phyloP scores from a whole-genome alignment of 2,113 vertebrate genomes.

The Istiophorus platypterus region DNA sequence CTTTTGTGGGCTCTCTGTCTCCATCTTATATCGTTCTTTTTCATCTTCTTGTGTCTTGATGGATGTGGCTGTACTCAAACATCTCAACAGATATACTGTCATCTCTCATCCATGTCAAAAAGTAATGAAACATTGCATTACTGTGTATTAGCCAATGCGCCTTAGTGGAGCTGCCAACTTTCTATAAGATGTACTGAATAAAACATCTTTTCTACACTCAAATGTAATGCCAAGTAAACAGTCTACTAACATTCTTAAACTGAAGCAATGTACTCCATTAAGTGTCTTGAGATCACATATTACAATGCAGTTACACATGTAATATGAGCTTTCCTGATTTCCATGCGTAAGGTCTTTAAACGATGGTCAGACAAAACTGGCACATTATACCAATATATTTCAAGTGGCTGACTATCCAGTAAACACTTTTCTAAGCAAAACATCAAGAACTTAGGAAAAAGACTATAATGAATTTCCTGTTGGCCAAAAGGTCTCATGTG shows the following conservation, averaged over 20 bases:
- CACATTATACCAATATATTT: background rate
- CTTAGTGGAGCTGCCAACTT: constrained; percentile 41
- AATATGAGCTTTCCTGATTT: background rate
- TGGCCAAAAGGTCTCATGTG: background rate
- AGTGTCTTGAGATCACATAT: background rate
- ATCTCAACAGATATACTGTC: constrained; percentile 71
- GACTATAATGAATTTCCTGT: background rate
- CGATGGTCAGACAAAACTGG: background rate
- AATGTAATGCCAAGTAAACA: background rate
- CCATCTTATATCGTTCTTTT: constrained; percentile 29
- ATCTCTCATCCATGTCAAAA: constrained; percentile 71
- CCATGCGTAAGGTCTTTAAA: background rate
- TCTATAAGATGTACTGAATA: constrained; percentile 4
- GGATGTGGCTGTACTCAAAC: constrained; percentile 66
- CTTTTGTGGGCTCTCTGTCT: constrained; percentile 27
- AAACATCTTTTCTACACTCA: constrained; percentile 6
- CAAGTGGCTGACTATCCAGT: background rate
- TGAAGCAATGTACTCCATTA: background rate
- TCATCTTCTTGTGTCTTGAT: constrained; percentile 49
- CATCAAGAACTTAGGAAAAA: background rate
- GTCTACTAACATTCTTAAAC: background rate
- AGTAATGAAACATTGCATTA: constrained; percentile 66
- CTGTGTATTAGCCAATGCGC: constrained; percentile 54
- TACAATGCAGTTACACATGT: background rate
- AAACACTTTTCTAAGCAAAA: constrained; percentile 15